phyloP scores from a whole-genome alignment of 2,797 vertebrate genomes.

The Galagoides demidoff region DNA sequence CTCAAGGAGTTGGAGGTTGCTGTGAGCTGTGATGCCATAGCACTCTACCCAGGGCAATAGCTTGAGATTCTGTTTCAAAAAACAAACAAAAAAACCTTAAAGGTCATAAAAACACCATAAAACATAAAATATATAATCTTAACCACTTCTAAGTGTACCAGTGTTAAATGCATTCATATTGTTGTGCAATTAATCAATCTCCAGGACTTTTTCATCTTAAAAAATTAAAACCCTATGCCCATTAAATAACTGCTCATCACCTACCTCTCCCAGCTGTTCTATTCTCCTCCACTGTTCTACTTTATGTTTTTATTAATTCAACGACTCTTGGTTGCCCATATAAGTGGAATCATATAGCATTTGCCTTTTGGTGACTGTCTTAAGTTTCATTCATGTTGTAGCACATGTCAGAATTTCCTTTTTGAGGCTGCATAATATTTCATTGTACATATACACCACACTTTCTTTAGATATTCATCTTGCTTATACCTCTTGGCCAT shows the following conservation, averaged over 20 bases:
- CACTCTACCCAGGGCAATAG: too few relatives aligned
- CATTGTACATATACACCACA: not conserved
- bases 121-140: not conserved
- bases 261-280: not conserved
- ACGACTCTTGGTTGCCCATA: not conserved
- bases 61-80: too few relatives aligned
- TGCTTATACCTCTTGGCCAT: not conserved
- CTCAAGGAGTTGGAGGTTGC: too few relatives aligned
- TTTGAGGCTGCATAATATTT: not conserved
- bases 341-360: not conserved
- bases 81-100: not conserved
- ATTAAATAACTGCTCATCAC: not conserved
- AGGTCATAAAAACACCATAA: not conserved
- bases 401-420: not conserved
- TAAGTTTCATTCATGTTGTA: not conserved
- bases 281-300: not conserved
- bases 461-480: not conserved
- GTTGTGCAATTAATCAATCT: not conserved
- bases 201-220: conserved; percentile 1
- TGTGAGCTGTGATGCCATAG: too few relatives aligned
- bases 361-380: not conserved
- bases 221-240: not conserved
- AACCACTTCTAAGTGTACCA: not conserved
- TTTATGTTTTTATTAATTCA: not conserved
- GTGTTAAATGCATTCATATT: not conserved